Conservation (phyloP, 2,113 vertebrate genomes). For the Trachemys scripta region DNA sequence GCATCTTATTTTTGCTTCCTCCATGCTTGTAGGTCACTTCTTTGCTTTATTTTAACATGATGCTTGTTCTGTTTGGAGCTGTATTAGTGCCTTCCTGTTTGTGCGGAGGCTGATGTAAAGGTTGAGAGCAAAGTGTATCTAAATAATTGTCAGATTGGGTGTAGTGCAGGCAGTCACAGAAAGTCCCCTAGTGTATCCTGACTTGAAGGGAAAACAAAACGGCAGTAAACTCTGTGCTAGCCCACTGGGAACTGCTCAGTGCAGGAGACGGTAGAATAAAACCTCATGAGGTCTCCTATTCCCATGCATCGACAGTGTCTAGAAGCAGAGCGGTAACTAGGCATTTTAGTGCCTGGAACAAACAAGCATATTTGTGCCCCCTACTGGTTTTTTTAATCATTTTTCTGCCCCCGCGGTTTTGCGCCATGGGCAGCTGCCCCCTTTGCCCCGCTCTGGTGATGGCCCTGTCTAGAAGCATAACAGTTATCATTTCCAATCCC, state of each 20-base stretch:
- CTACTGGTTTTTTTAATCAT: too few relatives aligned
- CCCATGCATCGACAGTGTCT: neutral
- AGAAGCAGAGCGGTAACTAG: neutral
- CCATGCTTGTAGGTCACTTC: slow-evolving; percentile 60
- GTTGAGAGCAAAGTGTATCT: neutral
- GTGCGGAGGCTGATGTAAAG: neutral
- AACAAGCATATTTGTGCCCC: too few relatives aligned
- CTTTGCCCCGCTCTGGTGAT: too few relatives aligned
- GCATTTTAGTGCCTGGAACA: too few relatives aligned
- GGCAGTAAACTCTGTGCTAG: neutral
- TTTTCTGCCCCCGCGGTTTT: too few relatives aligned
- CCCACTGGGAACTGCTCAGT: neutral
- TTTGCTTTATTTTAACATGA: slow-evolving; percentile 47
- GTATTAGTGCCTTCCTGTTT: neutral
- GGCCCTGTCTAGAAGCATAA: neutral
- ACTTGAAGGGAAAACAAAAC: slow-evolving; percentile 19
- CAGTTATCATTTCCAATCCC: neutral
- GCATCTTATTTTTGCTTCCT: slow-evolving; percentile 65
- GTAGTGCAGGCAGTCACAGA: neutral
- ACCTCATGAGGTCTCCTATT: neutral
- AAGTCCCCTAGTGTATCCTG: neutral
- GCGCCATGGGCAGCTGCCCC: too few relatives aligned
- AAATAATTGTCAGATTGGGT: neutral
- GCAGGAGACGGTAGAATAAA: neutral
- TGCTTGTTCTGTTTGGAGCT: slow-evolving; percentile 32